phyloP scores from a whole-genome alignment of 2,113 vertebrate genomes.

The Halcyon malimbica region DNA sequence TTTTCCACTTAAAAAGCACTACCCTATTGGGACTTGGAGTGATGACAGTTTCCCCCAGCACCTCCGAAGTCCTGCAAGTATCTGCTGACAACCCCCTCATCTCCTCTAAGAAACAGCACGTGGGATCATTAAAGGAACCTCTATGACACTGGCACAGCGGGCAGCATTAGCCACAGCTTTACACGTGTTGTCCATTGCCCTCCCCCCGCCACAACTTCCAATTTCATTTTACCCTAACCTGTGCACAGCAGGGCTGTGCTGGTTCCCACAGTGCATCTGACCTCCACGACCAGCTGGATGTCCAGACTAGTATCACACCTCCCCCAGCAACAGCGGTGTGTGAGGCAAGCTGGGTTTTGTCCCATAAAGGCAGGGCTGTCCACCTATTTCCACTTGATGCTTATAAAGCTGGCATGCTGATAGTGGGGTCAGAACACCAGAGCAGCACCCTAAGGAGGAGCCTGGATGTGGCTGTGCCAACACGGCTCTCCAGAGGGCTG shows the following conservation, averaged over 20 bases:
- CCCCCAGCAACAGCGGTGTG: background rate
- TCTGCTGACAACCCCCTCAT: background rate
- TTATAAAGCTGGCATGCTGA: background rate
- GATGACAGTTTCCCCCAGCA: background rate
- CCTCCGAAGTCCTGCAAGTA: background rate
- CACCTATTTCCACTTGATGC: background rate
- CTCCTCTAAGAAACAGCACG: background rate
- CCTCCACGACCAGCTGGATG: background rate
- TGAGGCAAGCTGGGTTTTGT: background rate
- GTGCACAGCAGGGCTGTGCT: rapidly evolving
- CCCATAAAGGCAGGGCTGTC: background rate
- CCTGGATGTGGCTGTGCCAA: background rate
- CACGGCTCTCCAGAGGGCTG: background rate
- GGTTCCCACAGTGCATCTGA: background rate
- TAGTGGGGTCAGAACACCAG: background rate
- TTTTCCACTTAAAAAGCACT: background rate
- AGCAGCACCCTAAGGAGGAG: background rate
- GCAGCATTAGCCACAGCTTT: background rate
- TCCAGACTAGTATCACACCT: background rate
- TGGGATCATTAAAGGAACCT: background rate
- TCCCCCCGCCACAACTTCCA: background rate
- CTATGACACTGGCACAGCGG: background rate
- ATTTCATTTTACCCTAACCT: background rate
- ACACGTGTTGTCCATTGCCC: background rate
- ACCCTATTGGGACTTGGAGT: rapidly evolving